phyloP scores from a whole-genome alignment of 2,113 vertebrate species.

The Bucco capensis region DNA sequence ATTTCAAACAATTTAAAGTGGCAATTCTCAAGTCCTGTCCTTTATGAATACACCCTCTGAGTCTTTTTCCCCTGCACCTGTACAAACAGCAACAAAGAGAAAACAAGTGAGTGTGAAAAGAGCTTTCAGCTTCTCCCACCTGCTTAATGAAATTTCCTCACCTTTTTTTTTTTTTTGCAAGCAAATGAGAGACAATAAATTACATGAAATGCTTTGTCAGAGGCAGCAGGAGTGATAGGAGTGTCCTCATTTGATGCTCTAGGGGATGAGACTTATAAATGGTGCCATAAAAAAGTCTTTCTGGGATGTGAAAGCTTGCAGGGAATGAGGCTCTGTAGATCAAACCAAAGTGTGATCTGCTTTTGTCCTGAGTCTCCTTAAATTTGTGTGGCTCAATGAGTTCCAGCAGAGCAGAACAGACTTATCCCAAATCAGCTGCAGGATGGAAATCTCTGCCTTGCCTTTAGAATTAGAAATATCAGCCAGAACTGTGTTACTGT shows the following conservation, averaged over 20 bases:
- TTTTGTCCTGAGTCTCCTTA: background rate
- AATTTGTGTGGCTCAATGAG: background rate
- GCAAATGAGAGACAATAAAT: conserved; percentile 71
- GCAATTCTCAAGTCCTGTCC: conserved; percentile 47
- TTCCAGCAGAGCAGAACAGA: background rate
- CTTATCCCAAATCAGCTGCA: background rate
- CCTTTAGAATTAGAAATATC: background rate
- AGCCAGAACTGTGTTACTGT: background rate
- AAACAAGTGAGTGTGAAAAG: conserved; percentile 56
- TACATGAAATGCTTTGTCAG: background rate
- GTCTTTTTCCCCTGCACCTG: conserved; percentile 61
- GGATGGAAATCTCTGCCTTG: background rate
- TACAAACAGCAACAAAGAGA: conserved; percentile 71
- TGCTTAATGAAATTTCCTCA: conserved; percentile 63
- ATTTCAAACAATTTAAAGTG: conserved; percentile 50
- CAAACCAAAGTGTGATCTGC: background rate
- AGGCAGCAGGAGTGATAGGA: conserved; percentile 36
- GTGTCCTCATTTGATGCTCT: conserved; percentile 35
- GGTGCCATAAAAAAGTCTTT: conserved; percentile 57
- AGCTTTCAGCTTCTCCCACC: conserved; percentile 55
- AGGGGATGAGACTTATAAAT: conserved; percentile 32
- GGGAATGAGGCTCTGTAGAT: conserved; percentile 25
- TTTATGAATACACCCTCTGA: conserved; percentile 45
- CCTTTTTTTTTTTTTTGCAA: conserved; percentile 53
- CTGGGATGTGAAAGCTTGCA: background rate